Percentiles rank a stretch among this genome's conserved stretches.
Conservation (phyloP, 2,797 vertebrate genomes). For the Diplodus puntazzo region DNA sequence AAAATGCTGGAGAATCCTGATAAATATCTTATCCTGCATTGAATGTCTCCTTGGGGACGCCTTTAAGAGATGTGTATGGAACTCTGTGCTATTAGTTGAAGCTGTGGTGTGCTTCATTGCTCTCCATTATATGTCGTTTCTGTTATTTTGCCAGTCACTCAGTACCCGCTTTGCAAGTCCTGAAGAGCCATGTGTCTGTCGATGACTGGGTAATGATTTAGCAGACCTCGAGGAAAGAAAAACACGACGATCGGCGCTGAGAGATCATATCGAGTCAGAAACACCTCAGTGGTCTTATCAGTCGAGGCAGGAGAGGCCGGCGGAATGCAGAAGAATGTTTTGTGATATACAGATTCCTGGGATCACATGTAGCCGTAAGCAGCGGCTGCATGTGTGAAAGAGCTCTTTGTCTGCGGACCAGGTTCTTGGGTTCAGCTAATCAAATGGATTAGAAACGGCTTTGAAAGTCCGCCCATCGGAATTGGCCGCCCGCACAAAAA, state of each 20-base stretch:
- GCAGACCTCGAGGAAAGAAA: conserved; percentile 8
- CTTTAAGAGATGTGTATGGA: no score
- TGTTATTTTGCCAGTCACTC: no score
- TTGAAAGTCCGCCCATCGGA: conserved; percentile 81
- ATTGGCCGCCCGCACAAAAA: conserved; percentile 78
- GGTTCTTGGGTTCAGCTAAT: conserved; percentile 85
- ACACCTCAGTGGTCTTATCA: conserved; percentile 46
- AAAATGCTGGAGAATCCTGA: no score
- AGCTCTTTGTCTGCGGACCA: conserved; percentile 83
- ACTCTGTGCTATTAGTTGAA: no score
- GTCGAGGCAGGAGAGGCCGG: conserved; percentile 37
- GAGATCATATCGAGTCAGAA: conserved; percentile 22
- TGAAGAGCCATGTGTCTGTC: background rate
- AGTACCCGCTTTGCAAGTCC: background rate
- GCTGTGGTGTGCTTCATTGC: no score
- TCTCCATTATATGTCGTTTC: no score
- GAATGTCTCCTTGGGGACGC: no score
- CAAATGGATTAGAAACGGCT: conserved; percentile 86
- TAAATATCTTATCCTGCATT: no score
- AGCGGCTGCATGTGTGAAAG: conserved; percentile 80
- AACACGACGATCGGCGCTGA: conserved; percentile 8
- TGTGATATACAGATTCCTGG: conserved; percentile 81
- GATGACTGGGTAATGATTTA: background rate
- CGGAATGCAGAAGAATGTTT: conserved; percentile 71
- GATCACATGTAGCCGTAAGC: conserved; percentile 83